Base-by-base conservation (phyloP, 2,888 invertebrate species). In the Ischnura elegans region DNA sequence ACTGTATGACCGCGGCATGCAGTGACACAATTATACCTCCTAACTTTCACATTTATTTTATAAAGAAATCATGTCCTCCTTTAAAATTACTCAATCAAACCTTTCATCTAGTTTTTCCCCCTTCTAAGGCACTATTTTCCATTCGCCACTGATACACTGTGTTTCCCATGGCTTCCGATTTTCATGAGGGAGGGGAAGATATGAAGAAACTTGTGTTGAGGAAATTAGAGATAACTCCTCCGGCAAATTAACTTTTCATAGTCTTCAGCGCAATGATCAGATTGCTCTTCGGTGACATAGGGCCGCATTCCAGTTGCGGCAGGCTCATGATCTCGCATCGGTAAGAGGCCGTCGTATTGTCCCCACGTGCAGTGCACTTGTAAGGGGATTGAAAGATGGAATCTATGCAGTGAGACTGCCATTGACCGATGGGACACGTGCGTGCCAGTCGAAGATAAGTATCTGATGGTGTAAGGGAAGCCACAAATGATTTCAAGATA, bases 401-500 rank as follows among this genome's bases (percentile, higher is more conserved):
- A 13, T 51, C 51, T 19, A 10, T 51, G 8, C 5, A 6, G 29
- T 10, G 76, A 36, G 76, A 76, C 29, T 25, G 29, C 36, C 76
- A 76, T 36, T 10, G 36, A 76, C 29, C 5, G 16, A 13, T 10
- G 10, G 76, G 29, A 6, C 0, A 36, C 76, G 76, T 36, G 76
- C 10, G 76, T 13, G 29, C 76, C 2, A 36, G 36, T 10, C 76
- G 29, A 13, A 51, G 36, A 76, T 76, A 36, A 76, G 8, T 76
- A 76, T 76, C 76, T 76, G 76, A 76, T 76, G 76, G 76, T 8
- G 36, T 36, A 76, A 36, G 76, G 29, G 76, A 76, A 76, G 76
- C 76, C 76, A 36, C 76, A 76, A 76, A 76, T 36, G 76, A 0
- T 16, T 8, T 36, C n/a, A 61, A n/a, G 29, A 76, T 13, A 1